Base-by-base conservation (phyloP, 92 coral and sea anemone species). In the Epizoanthus ramosus region DNA sequence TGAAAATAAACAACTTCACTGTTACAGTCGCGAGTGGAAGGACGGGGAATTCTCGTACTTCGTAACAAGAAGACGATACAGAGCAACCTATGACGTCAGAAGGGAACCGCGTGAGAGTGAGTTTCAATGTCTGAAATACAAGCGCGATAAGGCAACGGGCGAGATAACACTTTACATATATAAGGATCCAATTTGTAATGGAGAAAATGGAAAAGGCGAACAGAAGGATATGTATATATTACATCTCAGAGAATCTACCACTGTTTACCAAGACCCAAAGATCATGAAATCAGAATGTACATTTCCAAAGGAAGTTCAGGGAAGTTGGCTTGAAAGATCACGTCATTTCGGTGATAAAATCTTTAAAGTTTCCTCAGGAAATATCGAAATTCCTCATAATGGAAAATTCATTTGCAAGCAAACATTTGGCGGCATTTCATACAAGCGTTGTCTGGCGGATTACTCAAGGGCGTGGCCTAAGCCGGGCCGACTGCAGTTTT, bases 21-120 rank as follows among this genome's bases (percentile, higher is more conserved):
- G 94, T 73, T 83, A 50, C 53, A 93, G 94, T 59, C 57, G 73
- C 67, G 84, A 87, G 14, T 93, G 97, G 97, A 80, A 56, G 14
- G 86, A 73, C n/a, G 82, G 81, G 10, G 57, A 53, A n/a, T 79
- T 63, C 68, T 91, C 92, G 25, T 88, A 90, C 75, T 85, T 93
- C 57, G 76, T 93, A n/a, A 80, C 92, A 8, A 84, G 85, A 56
- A 81, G 85, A 15, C 87, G 88, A 25, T 63, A 58, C 72, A 31
- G 91, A 41, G 66, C 86, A 76, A 70, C 72, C 5, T 84, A 63
- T 57, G 88, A 77, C 76, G 84, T 81, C 63, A 77, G 70, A 37
- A 18, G 82, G 3, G 82, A 77, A 43, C 2, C 45, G 3, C 67
- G 54, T 8, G 81, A 71, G 58, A 80, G 93, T 58, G 86, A 87